These are phyloP conservation scores for Alexandromys fortis DNA, from an alignment of 2,113 vertebrate genomes.

Conservation along the genomic window DNA sequence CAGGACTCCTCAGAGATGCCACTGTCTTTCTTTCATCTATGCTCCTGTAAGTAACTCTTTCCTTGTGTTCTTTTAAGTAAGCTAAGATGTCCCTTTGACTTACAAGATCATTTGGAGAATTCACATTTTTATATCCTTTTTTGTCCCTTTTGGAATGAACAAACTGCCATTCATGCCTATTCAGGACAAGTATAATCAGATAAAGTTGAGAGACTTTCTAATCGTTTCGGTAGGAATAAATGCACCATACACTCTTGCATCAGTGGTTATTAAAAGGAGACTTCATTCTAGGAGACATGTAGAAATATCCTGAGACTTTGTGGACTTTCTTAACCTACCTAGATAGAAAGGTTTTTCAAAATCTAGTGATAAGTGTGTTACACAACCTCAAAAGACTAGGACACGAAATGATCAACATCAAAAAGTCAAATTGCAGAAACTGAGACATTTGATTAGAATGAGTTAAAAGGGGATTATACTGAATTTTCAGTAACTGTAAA, in stretches of 20 bases:
- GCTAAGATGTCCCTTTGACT: background rate
- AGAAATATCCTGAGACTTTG: background rate
- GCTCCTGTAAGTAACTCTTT: background rate
- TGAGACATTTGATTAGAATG: background rate
- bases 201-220: background rate
- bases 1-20: background rate
- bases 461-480: background rate
- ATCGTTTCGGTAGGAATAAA: background rate
- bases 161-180: background rate
- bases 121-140: background rate
- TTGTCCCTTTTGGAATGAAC: background rate
- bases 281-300: background rate
- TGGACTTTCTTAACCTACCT: background rate
- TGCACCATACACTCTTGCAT: background rate
- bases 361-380: background rate
- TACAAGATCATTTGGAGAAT: background rate
- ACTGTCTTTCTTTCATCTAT: no score
- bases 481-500: background rate
- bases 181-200: background rate
- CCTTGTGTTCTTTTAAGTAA: background rate
- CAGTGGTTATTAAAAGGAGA: background rate
- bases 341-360: background rate
- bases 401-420: background rate
- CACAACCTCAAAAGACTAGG: background rate
- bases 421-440: background rate